Evolutionary conservation across 2,113 vertebrate species (phyloP).

Genomic region (Nothoprocta perdicaria): DNA sequence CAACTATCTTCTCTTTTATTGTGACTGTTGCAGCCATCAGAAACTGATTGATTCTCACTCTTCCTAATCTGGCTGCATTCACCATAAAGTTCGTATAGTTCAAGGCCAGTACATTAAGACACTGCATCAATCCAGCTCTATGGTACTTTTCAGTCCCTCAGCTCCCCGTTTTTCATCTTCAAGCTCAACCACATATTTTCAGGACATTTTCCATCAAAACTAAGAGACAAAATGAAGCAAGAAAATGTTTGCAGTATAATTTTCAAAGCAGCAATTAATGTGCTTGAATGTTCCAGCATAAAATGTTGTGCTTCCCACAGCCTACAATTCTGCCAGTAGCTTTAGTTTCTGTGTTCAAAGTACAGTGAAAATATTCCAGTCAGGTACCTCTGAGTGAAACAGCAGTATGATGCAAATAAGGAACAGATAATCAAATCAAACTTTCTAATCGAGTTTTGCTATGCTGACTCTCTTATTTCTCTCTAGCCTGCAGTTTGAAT

Average conservation of each 20-base stretch:
- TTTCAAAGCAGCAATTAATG: slow-evolving; percentile 11
- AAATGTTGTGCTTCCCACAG: background rate
- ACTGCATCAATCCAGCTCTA: slow-evolving; percentile 16
- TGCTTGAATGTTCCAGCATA: slow-evolving; percentile 16
- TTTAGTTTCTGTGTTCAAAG: background rate
- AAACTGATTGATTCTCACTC: slow-evolving; percentile 50
- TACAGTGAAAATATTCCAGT: slow-evolving; percentile 55
- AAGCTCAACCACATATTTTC: background rate
- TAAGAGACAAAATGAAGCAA: background rate
- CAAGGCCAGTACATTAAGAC: slow-evolving; percentile 57
- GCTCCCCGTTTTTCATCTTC: background rate
- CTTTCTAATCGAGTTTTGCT: slow-evolving; percentile 70
- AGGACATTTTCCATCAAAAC: slow-evolving; percentile 15
- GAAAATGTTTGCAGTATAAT: slow-evolving; percentile 14
- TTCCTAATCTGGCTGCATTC: slow-evolving; percentile 56
- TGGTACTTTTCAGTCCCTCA: background rate
- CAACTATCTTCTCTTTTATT: slow-evolving; percentile 45
- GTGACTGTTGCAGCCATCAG: slow-evolving; percentile 41
- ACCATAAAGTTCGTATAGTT: slow-evolving; percentile 10
- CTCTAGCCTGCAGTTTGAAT: slow-evolving; percentile 58
- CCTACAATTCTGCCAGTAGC: background rate
- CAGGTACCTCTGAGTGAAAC: slow-evolving; percentile 42
- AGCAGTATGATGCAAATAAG: slow-evolving; percentile 68
- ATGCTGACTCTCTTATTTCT: slow-evolving; percentile 69
- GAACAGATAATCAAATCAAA: slow-evolving; percentile 72